Percentiles rank a stretch among this genome's conserved stretches.
Evolutionary conservation across 2,797 vertebrate species (phyloP).

Genomic region (Bufotes viridis): DNA sequence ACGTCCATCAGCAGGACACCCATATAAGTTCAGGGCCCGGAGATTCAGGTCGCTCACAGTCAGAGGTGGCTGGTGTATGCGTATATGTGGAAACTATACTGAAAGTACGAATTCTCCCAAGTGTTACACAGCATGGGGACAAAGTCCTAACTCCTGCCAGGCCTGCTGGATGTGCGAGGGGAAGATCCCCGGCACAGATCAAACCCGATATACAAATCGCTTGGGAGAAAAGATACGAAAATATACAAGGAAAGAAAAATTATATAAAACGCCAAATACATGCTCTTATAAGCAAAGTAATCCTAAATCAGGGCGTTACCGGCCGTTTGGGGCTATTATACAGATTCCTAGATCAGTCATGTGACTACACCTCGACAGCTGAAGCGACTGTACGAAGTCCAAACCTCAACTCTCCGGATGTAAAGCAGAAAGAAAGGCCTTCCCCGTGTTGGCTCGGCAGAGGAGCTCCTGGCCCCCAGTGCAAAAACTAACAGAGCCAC

Average conservation of each 20-base stretch:
- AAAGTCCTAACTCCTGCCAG: conserved; percentile 44
- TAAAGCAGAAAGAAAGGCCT: neutral
- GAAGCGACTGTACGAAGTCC: neutral
- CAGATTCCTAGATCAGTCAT: neutral
- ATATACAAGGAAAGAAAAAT: neutral
- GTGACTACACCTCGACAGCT: neutral
- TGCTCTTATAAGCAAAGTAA: neutral
- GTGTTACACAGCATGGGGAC: conserved; percentile 1
- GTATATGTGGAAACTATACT: neutral
- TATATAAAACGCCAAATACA: neutral
- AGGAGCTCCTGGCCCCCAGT: neutral
- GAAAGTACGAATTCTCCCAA: conserved; percentile 3
- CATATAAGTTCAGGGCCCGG: neutral
- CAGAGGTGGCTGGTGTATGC: neutral
- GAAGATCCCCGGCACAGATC: neutral
- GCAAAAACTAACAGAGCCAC: neutral
- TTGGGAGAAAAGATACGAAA: neutral
- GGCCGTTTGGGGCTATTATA: neutral
- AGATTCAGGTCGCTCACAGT: neutral
- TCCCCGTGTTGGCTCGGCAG: neutral
- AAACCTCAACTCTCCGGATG: neutral
- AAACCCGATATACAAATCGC: neutral
- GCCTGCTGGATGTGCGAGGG: neutral
- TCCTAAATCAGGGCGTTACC: no score
- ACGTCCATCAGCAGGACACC: conserved; percentile 28